Conservation (phyloP, 2,797 vertebrate genomes). For the Lagocephalus sceleratus region DNA sequence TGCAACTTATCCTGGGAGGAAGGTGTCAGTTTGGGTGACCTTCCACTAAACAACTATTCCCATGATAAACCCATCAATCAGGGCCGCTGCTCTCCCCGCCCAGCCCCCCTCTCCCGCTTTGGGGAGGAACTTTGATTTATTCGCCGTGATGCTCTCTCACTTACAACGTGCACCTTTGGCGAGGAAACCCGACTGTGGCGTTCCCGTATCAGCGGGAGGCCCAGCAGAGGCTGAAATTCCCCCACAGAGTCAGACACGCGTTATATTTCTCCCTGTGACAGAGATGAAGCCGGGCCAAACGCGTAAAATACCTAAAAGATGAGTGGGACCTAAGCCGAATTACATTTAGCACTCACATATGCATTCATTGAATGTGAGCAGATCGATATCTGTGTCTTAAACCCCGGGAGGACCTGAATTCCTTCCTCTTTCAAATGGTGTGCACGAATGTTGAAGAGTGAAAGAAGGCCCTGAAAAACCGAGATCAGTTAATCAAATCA, state of each 20-base stretch:
- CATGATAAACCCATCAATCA: constrained; percentile 60
- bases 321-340: constrained; percentile 20
- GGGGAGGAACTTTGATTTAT: constrained; percentile 55
- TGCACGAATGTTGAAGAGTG: too few species aligned
- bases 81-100: constrained; percentile 43
- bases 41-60: constrained; percentile 57
- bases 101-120: constrained; percentile 38
- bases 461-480: too few species aligned
- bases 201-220: constrained; percentile 46
- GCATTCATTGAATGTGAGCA: background rate
- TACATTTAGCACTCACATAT: background rate
- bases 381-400: constrained; percentile 21
- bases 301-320: constrained; percentile 32
- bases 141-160: constrained; percentile 46
- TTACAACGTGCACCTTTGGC: constrained; percentile 46
- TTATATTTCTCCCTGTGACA: constrained; percentile 42
- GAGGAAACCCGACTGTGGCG: constrained; percentile 37
- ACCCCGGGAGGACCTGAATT: too few species aligned
- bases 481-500: too few species aligned
- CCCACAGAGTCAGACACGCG: constrained; percentile 41
- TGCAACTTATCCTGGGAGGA: constrained; percentile 55
- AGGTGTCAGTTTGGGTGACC: constrained; percentile 62
- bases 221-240: constrained; percentile 40
- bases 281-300: constrained; percentile 53
- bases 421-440: too few species aligned